phyloP scores from a whole-genome alignment of 2,888 invertebrate genomes.

The Xanthia icteritia region DNA sequence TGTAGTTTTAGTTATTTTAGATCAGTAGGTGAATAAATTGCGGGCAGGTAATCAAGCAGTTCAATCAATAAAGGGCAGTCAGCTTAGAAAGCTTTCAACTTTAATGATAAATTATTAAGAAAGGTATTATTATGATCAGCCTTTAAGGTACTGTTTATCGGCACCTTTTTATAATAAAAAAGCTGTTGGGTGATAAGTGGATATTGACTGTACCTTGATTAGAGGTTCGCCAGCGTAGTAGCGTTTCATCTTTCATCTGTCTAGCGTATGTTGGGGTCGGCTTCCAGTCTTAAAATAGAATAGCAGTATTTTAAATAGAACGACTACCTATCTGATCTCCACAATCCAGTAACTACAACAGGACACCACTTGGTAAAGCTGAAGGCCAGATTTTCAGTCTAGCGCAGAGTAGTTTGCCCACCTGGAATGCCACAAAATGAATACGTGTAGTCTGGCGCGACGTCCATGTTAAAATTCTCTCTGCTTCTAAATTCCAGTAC shows the following conservation, averaged over 20 bases:
- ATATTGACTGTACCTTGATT: background rate
- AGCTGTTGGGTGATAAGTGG: background rate
- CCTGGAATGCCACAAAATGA: background rate
- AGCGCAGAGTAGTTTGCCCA: background rate
- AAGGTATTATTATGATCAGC: background rate
- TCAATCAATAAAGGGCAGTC: background rate
- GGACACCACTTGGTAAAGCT: background rate
- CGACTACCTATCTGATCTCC: background rate
- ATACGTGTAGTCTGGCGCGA: background rate
- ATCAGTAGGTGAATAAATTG: background rate
- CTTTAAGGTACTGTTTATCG: background rate
- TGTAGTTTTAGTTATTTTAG: no score
- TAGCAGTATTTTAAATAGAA: background rate
- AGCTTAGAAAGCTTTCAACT: background rate
- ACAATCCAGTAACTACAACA: background rate
- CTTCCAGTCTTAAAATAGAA: background rate
- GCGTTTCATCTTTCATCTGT: background rate
- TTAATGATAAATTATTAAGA: background rate
- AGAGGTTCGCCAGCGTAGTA: background rate
- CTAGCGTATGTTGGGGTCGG: background rate
- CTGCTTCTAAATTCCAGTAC: constrained; percentile 90
- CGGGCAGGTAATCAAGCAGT: background rate
- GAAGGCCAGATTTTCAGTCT: no score
- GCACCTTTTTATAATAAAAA: background rate
- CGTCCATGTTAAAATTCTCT: background rate